A percentile compares a stretch with the other conserved stretches of the same genome.
Conservation (phyloP, 2,888 invertebrate genomes). For the Campoletis raptor region DNA sequence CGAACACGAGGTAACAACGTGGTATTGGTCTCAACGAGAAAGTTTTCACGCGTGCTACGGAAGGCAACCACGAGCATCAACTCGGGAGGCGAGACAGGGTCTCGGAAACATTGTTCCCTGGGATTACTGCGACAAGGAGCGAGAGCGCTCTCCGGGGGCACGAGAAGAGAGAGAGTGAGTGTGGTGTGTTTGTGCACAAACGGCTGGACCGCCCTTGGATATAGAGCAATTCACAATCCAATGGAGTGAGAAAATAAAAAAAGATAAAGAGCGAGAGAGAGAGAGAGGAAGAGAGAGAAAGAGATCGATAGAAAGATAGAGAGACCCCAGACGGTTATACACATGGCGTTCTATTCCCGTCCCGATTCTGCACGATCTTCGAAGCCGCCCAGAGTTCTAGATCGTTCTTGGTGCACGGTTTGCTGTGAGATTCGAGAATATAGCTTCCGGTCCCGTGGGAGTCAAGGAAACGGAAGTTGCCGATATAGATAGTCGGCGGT, state of each 20-base stretch:
- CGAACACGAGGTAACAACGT: neutral
- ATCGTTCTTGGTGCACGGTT: constrained; percentile 29
- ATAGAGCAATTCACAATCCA: constrained; percentile 46
- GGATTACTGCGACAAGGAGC: constrained; percentile 57
- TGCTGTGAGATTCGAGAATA: constrained; percentile 54
- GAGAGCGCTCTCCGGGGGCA: constrained; percentile 52
- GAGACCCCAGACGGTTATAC: constrained; percentile 39
- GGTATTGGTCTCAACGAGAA: constrained; percentile 51
- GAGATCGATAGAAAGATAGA: neutral
- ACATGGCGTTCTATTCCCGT: constrained; percentile 29
- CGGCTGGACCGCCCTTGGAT: constrained; percentile 49
- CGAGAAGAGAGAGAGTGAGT: constrained; percentile 38
- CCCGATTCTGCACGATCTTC: constrained; percentile 37
- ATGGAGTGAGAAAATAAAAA: neutral
- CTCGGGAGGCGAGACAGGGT: constrained; percentile 32
- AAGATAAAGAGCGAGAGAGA: neutral
- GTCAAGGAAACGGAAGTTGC: constrained; percentile 63
- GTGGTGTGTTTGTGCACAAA: constrained; percentile 57
- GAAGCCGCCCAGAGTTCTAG: constrained; percentile 28
- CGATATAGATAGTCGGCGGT: constrained; percentile 60
- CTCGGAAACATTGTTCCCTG: constrained; percentile 59
- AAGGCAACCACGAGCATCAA: constrained; percentile 26
- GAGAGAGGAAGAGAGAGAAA: neutral
- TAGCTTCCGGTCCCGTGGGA: constrained; percentile 67
- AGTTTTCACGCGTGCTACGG: constrained; percentile 67